These are phyloP conservation scores for Calyptomena viridis DNA, from an alignment of 2,113 vertebrate species.

Conservation along the genomic window DNA sequence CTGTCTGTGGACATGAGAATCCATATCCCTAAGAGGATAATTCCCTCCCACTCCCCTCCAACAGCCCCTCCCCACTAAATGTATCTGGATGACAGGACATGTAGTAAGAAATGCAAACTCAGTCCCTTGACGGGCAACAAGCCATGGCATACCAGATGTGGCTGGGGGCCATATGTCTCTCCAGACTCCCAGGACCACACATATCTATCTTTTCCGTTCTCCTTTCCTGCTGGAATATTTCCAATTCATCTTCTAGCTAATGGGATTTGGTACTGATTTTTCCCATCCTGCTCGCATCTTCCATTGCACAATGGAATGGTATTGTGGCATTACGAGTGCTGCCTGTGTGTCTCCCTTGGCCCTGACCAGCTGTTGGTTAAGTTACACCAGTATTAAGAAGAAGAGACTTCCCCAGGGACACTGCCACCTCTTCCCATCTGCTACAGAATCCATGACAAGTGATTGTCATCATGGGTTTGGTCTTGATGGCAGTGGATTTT, in stretches of 20 bases:
- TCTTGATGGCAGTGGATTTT: neutral
- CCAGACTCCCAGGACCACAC: neutral
- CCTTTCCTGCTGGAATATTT: neutral
- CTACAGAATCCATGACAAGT: neutral
- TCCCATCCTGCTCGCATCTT: no score
- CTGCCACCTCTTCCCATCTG: neutral
- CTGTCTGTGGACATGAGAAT: neutral
- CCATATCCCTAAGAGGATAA: neutral
- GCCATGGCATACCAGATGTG: neutral
- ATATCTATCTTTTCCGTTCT: neutral
- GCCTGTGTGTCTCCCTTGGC: neutral
- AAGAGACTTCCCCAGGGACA: neutral
- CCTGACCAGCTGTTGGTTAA: neutral
- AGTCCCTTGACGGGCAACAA: neutral
- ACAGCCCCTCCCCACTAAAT: neutral
- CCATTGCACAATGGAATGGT: neutral
- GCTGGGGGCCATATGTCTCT: rapidly evolving
- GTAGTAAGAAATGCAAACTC: neutral
- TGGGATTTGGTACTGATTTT: neutral
- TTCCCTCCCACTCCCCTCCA: neutral
- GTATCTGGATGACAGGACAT: neutral
- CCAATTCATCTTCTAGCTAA: neutral
- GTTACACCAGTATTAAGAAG: neutral
- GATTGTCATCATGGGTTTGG: neutral
- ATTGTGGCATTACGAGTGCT: neutral